These are phyloP conservation scores for Drosophila navojoa DNA, from an alignment of 1,140 invertebrate genomes.

Conservation along the genomic window DNA sequence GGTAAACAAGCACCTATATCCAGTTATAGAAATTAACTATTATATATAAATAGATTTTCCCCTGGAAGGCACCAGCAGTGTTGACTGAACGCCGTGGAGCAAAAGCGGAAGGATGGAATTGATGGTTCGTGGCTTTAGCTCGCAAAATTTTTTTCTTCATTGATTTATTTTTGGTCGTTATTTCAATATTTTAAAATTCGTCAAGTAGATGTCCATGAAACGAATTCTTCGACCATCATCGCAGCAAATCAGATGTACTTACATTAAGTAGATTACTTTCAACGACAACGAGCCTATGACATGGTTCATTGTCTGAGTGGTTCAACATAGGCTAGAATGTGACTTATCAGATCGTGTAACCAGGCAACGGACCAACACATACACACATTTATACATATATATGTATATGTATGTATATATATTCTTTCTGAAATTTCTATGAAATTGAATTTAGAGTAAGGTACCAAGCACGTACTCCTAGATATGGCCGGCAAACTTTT, in stretches of 20 bases:
- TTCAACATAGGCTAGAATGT: constrained; percentile 13
- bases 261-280: constrained; percentile 31
- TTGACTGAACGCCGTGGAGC: neutral
- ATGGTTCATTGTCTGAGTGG: no score
- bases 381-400: no score
- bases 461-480: constrained; percentile 71
- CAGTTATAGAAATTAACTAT: no score
- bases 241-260: constrained; percentile 6
- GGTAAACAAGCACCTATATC: neutral
- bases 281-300: constrained; percentile 15
- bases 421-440: no score
- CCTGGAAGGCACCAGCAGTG: no score
- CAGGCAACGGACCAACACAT: constrained; percentile 39
- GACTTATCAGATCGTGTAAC: constrained; percentile 55
- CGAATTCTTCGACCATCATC: neutral
- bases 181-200: neutral
- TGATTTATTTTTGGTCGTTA: no score
- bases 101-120: neutral
- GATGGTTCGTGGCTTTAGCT: no score
- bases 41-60: no score
- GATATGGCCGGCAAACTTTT: constrained; percentile 72
- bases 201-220: neutral
- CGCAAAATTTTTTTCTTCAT: no score
- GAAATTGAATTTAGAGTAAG: constrained; percentile 79
- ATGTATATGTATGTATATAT: no score